phyloP scores from a whole-genome alignment of 2,888 invertebrate species.

The Octonoba sinensis region DNA sequence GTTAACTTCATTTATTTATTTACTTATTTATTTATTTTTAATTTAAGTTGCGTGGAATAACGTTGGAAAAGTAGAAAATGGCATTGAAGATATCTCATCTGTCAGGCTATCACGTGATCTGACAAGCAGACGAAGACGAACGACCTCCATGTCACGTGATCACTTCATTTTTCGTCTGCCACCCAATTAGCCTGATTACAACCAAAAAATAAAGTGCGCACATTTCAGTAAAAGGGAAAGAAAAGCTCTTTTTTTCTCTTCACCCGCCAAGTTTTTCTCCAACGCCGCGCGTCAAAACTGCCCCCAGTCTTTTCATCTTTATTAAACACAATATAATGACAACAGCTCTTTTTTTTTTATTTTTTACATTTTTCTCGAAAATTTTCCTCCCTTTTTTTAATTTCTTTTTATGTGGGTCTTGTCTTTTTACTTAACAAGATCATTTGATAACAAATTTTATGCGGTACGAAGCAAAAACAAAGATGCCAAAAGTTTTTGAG shows the following conservation, averaged over 20 bases:
- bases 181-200: conserved; percentile 63
- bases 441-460: conserved; percentile 62
- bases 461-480: conserved; percentile 46
- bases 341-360: conserved; percentile 37
- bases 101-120: conserved; percentile 60
- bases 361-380: not conserved
- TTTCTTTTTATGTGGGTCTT: conserved; percentile 12
- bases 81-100: conserved; percentile 44
- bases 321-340: conserved; percentile 64
- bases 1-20: too few relatives aligned
- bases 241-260: conserved; percentile 10
- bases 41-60: not conserved
- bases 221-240: conserved; percentile 7
- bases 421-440: conserved; percentile 63
- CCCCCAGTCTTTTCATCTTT: conserved; percentile 60
- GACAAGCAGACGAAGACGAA: conserved; percentile 61
- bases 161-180: conserved; percentile 62
- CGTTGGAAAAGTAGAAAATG: not conserved
- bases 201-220: conserved; percentile 56
- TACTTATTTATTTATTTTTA: too few relatives aligned
- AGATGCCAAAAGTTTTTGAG: conserved; percentile 19
- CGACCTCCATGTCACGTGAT: conserved; percentile 61
- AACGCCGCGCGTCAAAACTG: conserved; percentile 47
- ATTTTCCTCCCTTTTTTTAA: conserved; percentile 8
- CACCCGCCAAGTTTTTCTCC: conserved; percentile 17